Evolutionary conservation across 2,888 invertebrate species (phyloP).

Genomic region (Brachycybe producta): DNA sequence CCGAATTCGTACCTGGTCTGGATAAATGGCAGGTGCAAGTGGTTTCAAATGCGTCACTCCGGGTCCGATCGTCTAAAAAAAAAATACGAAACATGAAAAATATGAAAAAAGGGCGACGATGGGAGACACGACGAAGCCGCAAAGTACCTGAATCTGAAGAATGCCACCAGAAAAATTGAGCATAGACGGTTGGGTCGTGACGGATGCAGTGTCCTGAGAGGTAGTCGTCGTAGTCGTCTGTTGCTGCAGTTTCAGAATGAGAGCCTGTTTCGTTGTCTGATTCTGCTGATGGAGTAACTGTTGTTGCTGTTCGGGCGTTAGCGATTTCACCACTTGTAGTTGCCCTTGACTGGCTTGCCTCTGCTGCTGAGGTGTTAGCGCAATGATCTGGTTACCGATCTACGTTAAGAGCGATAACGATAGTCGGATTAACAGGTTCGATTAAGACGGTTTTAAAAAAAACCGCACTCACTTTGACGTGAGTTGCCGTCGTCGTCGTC

Average conservation of each 20-base stretch:
- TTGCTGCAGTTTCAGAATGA: conserved; percentile 24
- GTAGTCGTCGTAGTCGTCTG: conserved; percentile 11
- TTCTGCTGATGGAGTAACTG: conserved; percentile 23
- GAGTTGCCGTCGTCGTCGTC: conserved; percentile 3
- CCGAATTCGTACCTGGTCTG: conserved; percentile 10
- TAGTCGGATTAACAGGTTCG: conserved; percentile 15
- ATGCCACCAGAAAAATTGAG: conserved; percentile 13
- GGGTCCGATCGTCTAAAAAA: neutral
- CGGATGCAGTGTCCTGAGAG: conserved; percentile 8
- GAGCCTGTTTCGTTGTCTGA: conserved; percentile 24
- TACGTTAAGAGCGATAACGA: conserved; percentile 19
- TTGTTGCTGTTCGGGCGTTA: conserved; percentile 29
- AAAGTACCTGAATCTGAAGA: conserved; percentile 20
- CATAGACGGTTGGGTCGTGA: no score
- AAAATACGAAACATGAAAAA: neutral
- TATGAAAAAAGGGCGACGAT: neutral
- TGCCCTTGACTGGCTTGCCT: conserved; percentile 25
- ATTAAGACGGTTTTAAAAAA: neutral
- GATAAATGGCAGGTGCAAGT: neutral
- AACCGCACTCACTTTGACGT: conserved; percentile 8
- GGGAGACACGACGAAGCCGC: no score
- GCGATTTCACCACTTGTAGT: conserved; percentile 26
- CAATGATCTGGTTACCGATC: conserved; percentile 38
- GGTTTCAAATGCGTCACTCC: conserved; percentile 1
- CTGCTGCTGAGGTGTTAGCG: conserved; percentile 28